Evolutionary conservation across 1,140 invertebrate species (phyloP).

Genomic region (Carcinoscorpius rotundicauda): DNA sequence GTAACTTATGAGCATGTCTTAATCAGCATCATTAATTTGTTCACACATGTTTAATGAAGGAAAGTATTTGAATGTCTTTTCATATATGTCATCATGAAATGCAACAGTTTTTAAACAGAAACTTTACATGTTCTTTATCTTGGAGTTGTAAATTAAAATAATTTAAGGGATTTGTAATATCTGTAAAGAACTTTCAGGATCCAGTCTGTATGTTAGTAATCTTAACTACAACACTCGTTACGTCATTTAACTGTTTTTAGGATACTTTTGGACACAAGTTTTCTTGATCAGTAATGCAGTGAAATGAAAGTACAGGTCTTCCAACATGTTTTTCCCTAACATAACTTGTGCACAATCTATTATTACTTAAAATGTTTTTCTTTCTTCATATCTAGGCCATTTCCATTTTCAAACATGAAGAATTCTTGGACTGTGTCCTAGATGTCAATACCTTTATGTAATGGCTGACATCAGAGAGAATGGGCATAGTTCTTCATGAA

Average conservation of each 20-base stretch:
- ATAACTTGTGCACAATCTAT: not conserved
- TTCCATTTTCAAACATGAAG: not conserved
- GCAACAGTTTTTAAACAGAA: not conserved
- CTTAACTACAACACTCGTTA: not conserved
- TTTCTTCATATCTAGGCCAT: not conserved
- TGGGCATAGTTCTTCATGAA: slow-evolving; percentile 1
- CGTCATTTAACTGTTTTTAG: slow-evolving; percentile 2
- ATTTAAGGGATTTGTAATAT: not conserved
- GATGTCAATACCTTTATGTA: not conserved
- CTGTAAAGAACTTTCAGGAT: not conserved
- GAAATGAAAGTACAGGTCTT: not conserved
- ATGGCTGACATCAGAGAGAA: not conserved
- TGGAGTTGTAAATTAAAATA: slow-evolving; percentile 1
- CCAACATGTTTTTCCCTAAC: not conserved
- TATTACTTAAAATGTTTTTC: not conserved
- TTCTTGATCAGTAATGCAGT: not conserved
- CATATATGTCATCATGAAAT: not conserved
- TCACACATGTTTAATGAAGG: not conserved
- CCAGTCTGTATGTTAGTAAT: not conserved
- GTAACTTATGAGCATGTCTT: too few species aligned
- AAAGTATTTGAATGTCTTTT: slow-evolving; percentile 2
- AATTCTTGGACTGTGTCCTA: not conserved
- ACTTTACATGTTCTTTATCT: not conserved
- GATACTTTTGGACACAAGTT: not conserved
- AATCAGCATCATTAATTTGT: too few species aligned